These are phyloP conservation scores for Meriones psammophilus DNA, from an alignment of 2,797 vertebrate species.

Conservation along the genomic window DNA sequence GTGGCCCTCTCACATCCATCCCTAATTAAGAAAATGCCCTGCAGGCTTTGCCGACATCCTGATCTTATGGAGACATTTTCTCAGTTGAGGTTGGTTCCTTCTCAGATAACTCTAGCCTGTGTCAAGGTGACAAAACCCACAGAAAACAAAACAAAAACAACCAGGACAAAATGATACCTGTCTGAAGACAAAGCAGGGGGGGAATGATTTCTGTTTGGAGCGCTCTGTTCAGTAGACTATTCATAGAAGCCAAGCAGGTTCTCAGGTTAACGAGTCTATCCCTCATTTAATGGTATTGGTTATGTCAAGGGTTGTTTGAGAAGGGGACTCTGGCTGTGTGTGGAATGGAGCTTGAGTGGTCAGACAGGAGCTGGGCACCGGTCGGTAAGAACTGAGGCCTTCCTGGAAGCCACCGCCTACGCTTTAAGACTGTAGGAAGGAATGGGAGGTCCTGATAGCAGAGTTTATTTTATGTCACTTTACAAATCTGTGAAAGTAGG, in stretches of 20 bases:
- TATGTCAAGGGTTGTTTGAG: background rate
- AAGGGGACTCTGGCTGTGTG: background rate
- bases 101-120: background rate
- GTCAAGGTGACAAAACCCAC: background rate
- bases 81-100: background rate
- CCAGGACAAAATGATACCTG: background rate
- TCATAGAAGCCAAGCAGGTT: background rate
- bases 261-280: no score
- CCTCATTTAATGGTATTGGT: background rate
- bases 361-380: background rate
- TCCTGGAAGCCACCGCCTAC: constrained; percentile 33
- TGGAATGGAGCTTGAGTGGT: background rate
- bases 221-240: background rate
- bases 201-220: constrained; percentile 11
- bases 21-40: background rate
- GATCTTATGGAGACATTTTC: background rate
- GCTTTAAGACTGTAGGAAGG: constrained; percentile 35
- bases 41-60: background rate
- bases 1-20: background rate
- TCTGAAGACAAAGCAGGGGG: background rate
- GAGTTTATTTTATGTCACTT: constrained; percentile 68
- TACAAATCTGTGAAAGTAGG: constrained; percentile 72
- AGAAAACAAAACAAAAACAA: background rate
- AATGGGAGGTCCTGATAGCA: constrained; percentile 41
- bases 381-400: background rate